Evolutionary conservation across 1,140 invertebrate genomes (phyloP).

Genomic region (Drosophila guanche): DNA sequence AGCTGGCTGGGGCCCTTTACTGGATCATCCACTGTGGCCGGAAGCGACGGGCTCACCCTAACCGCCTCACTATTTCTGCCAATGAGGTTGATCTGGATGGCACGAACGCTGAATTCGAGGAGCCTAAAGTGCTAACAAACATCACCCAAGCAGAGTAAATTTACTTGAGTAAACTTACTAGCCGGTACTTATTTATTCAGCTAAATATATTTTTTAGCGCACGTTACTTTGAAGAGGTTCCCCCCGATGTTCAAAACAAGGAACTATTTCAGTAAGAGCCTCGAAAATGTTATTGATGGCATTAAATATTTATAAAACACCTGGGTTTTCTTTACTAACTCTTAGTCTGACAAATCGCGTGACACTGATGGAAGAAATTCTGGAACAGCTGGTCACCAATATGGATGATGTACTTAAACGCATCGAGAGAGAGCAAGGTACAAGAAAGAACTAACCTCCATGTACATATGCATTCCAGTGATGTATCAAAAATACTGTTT

Average conservation of each 20-base stretch:
- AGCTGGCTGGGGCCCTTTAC: conserved; percentile 24
- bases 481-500: too few species aligned
- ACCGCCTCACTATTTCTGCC: too few species aligned
- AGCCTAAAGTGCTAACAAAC: conserved; percentile 8
- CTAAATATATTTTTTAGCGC: conserved; percentile 19
- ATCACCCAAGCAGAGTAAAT: too few species aligned
- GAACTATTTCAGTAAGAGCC: conserved; percentile 52
- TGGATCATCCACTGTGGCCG: conserved; percentile 48
- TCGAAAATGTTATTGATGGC: too few species aligned
- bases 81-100: not conserved
- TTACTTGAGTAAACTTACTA: too few species aligned
- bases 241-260: conserved; percentile 33
- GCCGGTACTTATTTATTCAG: too few species aligned
- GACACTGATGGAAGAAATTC: conserved; percentile 62
- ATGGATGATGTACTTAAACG: conserved; percentile 72
- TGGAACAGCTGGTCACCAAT: conserved; percentile 68
- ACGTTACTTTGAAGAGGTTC: conserved; percentile 56
- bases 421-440: conserved; percentile 43
- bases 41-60: conserved; percentile 2
- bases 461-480: too few species aligned
- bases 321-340: not conserved
- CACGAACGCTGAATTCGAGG: conserved; percentile 3
- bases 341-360: conserved; percentile 68
- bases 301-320: too few species aligned
- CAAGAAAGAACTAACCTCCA: conserved; percentile 1